Evolutionary conservation across 2,113 vertebrate species (phyloP), one percentile per base, ranked within the genome.

Genomic region (Rhinolophus sinicus): DNA sequence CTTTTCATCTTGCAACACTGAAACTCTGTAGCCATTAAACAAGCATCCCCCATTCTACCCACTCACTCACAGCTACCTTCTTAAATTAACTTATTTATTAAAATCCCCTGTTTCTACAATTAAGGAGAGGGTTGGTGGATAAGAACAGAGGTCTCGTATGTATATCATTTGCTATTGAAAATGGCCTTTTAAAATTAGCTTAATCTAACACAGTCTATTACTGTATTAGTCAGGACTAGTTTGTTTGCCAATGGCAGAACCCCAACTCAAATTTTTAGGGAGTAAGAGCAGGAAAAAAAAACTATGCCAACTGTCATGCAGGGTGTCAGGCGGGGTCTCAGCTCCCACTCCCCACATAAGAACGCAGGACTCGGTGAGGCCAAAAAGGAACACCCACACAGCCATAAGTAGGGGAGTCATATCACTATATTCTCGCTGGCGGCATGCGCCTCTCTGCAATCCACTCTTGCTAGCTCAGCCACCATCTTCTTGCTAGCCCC

Each of bases 91-190:
- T 82, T 82, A 26, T 47, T 76, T 65, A 78, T 77, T 93, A 52
- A 81, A 82, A 95, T 30, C 3, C 16, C 77, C 54, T 85, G 12
- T 33, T 84, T 35, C 44, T 81, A 85, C 85, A 92, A 70, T 13
- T 78, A 14, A 0, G 3, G 15, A 21, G 22, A 40, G 5, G 14
- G 2, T 40, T 35, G 8, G 12, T 54, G 3, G 12, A 75, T 89
- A 75, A 88, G 50, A 95, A 65, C 28, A n/a, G 69, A 58, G 14
- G 52, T 54, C 52, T 54, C 3, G 52, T 54, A 75, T 9, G 8
- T 70, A 47, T 24, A 54, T 64, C 5, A 96, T 81, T 81, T 88
- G 70, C 16, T 76, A 67, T 40, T 82, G 54, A 97, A 96, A 94
- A 24, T 33, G 15, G 6, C 2, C 35, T 80, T 95, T 92, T 60